These are phyloP conservation scores for Zygogramma bicolorata DNA, from an alignment of 2,888 invertebrate genomes.

Conservation along the genomic window DNA sequence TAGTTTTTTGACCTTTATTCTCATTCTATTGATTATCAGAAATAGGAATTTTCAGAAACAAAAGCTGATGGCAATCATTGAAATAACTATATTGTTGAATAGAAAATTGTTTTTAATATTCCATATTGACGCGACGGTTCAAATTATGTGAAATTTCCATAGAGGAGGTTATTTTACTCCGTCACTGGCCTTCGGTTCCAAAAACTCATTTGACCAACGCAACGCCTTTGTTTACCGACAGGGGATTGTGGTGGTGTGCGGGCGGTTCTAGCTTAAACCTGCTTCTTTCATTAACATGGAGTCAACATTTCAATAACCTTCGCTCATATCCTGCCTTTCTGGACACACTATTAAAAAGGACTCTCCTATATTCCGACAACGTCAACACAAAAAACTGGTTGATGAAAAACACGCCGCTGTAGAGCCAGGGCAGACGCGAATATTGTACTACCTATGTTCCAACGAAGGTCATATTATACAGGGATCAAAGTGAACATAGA, in stretches of 20 bases:
- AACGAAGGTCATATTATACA: too few relatives aligned
- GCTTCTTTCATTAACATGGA: conserved; percentile 66
- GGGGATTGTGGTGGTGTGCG: conserved; percentile 43
- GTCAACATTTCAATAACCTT: conserved; percentile 66
- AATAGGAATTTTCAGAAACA: too few relatives aligned
- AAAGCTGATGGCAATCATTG: too few relatives aligned
- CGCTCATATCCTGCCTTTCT: conserved; percentile 60
- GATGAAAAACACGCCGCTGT: conserved; percentile 35
- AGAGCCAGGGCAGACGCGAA: conserved; percentile 3
- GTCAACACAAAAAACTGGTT: conserved; percentile 41
- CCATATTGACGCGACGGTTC: too few relatives aligned
- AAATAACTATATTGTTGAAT: too few relatives aligned
- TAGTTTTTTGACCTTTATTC: too few relatives aligned
- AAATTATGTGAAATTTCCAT: too few relatives aligned
- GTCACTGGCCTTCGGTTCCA: conserved; percentile 48
- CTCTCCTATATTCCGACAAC: conserved; percentile 41
- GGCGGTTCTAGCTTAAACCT: conserved; percentile 61
- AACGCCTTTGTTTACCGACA: conserved; percentile 60
- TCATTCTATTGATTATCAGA: too few relatives aligned
- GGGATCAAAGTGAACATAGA: too few relatives aligned
- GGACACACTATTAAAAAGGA: conserved; percentile 48
- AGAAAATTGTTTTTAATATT: too few relatives aligned
- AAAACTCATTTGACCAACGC: conserved; percentile 66
- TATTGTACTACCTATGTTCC: neutral
- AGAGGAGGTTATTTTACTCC: neutral